Conservation (phyloP, 1,140 invertebrate species). For the Caenorhabditis latens region DNA sequence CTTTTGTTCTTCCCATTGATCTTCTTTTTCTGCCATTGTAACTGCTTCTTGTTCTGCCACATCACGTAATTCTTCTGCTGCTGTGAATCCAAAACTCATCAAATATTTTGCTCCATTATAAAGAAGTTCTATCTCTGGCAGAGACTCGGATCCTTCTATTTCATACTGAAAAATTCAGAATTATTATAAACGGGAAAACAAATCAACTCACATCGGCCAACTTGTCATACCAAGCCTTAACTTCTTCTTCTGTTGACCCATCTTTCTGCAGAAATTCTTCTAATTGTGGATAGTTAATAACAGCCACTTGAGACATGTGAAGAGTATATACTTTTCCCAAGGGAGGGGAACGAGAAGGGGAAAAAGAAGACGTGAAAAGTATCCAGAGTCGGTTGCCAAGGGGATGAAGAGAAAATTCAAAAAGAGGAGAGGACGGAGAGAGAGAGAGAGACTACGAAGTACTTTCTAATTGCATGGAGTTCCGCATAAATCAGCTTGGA, state of each 20-base stretch:
- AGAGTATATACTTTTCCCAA: not conserved
- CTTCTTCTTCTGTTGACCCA: slow-evolving; percentile 18
- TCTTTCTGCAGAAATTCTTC: slow-evolving; percentile 44
- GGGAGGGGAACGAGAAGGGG: not conserved
- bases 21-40: slow-evolving; percentile 73
- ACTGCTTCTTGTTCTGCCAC: slow-evolving; percentile 72
- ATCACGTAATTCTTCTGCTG: slow-evolving; percentile 76
- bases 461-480: not conserved
- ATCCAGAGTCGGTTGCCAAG: slow-evolving; percentile 16
- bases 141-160: slow-evolving; percentile 57
- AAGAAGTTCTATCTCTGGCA: slow-evolving; percentile 46
- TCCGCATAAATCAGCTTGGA: not conserved
- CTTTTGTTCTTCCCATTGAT: slow-evolving; percentile 74
- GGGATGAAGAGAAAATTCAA: not conserved
- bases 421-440: not conserved
- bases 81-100: slow-evolving; percentile 76
- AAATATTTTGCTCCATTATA: slow-evolving; percentile 65
- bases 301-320: slow-evolving; percentile 7
- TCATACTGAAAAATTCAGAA: slow-evolving; percentile 28
- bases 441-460: not conserved
- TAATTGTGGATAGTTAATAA: slow-evolving; percentile 32
- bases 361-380: slow-evolving; percentile 3
- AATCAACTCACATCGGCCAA: not conserved
- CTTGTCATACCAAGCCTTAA: slow-evolving; percentile 4
- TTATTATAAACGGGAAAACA: not conserved